Evolutionary conservation across 2,797 vertebrate species (phyloP).

Genomic region (Myotis pilosus): DNA sequence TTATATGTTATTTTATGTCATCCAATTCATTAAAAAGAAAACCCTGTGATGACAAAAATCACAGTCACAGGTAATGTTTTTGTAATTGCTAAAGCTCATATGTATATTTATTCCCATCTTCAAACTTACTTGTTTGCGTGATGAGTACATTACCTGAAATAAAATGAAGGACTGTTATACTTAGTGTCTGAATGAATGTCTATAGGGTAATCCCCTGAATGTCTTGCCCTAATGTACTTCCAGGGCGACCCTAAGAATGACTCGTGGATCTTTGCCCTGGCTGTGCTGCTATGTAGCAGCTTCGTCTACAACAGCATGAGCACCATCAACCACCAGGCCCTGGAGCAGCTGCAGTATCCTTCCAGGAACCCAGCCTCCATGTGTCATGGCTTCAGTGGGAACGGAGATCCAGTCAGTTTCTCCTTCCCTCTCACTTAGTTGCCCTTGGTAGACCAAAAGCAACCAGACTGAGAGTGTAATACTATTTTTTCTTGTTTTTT

Average conservation of each 20-base stretch:
- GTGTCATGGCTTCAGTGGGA: neutral
- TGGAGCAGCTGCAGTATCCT: constrained; percentile 84
- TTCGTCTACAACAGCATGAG: constrained; percentile 83
- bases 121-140: neutral
- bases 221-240: neutral
- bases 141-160: neutral
- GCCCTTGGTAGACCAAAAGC: neutral
- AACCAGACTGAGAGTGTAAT: neutral
- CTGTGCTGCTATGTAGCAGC: constrained; percentile 75
- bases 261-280: constrained; percentile 67
- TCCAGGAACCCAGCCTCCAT: neutral
- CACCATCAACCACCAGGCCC: constrained; percentile 78
- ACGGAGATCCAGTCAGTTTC: neutral
- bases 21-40: neutral
- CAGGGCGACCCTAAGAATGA: constrained; percentile 69
- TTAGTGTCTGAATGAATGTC: neutral
- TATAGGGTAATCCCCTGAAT: neutral
- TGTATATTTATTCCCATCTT: neutral
- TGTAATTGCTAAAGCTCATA: neutral
- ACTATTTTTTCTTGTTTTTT: neutral
- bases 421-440: neutral
- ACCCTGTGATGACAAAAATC: neutral
- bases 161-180: neutral
- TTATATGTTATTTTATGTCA: neutral
- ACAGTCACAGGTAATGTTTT: neutral